Base-by-base conservation (phyloP, 2,888 invertebrate genomes). In the Amblyteles armatorius region DNA sequence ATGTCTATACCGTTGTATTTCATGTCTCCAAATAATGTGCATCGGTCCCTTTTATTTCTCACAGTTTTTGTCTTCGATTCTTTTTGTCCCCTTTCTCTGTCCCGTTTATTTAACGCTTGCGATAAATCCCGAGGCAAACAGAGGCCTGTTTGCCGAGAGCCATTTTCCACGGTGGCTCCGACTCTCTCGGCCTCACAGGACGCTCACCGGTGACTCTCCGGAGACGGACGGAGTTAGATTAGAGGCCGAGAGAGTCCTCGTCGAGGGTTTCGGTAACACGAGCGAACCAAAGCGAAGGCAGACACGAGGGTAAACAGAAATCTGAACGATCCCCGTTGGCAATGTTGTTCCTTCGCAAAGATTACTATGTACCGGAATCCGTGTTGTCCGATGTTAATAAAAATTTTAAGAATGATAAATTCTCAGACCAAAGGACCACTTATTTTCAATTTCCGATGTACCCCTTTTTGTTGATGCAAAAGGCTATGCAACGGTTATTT, bases 401-500 rank as follows among this genome's bases (percentile, higher is more conserved):
- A 33, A 29, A 33, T 7, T n/a, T 2, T 9, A 9, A 40, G 11
- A 40, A 40, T 6, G 6, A 7, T 6, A 40, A 40, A 40, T 40
- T 29, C 63, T 29, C 29, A 63, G 33, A 63, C 29, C 7, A 29
- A 63, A 74, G 48, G 16, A 50, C 36, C 19, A 76, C 65, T 76
- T 76, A 76, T 76, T 76, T 22, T 33, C 50, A 50, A 76, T 76
- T 63, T 50, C 16, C 22, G 63, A 63, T 33, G 33, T 33, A 63
- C 63, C 16, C 22, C n/a, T 29, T 26, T 63, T 16, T n/a, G 33
- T 33, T 4, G 6, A 16, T 0, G 63, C n/a, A n/a, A 33, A 5
- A 63, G 13, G 29, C n/a, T 16, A 76, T 67, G 76, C 79, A 82
- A 85, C 84, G 82, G 84, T 79, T 85, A 50, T 85, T 85, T 85